These are phyloP conservation scores for Pelobates cultripes DNA, from an alignment of 2,797 vertebrate species.

Conservation along the genomic window DNA sequence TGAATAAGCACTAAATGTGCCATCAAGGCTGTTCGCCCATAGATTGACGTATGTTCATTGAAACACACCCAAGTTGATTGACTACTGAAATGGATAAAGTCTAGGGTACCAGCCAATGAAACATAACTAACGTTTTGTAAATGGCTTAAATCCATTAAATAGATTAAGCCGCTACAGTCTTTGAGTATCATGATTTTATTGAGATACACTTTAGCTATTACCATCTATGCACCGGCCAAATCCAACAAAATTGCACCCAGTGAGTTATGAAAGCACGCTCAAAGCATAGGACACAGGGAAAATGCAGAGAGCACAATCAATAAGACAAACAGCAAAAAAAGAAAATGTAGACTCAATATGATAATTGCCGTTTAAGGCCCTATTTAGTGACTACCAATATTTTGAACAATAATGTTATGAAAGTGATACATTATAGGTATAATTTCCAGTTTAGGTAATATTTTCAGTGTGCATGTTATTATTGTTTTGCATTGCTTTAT, in stretches of 20 bases:
- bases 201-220: slow-evolving; percentile 70
- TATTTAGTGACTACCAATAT: too few relatives aligned
- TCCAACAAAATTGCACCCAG: slow-evolving; percentile 60
- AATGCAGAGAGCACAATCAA: too few relatives aligned
- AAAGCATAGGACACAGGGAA: too few relatives aligned
- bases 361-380: too few relatives aligned
- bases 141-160: slow-evolving; percentile 73
- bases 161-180: slow-evolving; percentile 64
- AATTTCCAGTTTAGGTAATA: too few relatives aligned
- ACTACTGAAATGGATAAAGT: slow-evolving; percentile 60
- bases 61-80: slow-evolving; percentile 62
- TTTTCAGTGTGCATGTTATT: too few relatives aligned
- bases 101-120: slow-evolving; percentile 57
- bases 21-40: slow-evolving; percentile 65
- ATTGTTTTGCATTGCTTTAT: too few relatives aligned
- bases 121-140: slow-evolving; percentile 63
- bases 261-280: neutral
- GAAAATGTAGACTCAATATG: too few relatives aligned
- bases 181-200: slow-evolving; percentile 62
- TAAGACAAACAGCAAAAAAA: too few relatives aligned
- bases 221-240: slow-evolving; percentile 59
- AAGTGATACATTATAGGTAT: too few relatives aligned
- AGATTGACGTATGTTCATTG: slow-evolving; percentile 56
- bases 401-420: too few relatives aligned
- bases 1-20: slow-evolving; percentile 65